Evolutionary conservation across 2,888 invertebrate species (phyloP), one percentile per base, ranked within the genome.

Genomic region (Luffia ferchaultella): DNA sequence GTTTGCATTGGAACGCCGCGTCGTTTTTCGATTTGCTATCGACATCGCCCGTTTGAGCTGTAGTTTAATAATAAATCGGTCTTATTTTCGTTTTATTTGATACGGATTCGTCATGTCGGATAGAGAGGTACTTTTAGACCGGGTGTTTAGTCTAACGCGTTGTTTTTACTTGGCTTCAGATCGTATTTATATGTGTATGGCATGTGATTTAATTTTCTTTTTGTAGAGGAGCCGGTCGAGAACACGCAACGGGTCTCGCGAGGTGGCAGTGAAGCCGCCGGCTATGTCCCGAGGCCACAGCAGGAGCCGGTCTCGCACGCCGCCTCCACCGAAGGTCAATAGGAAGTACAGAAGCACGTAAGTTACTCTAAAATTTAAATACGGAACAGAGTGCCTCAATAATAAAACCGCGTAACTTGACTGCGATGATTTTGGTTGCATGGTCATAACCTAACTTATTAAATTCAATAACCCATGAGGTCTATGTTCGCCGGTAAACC

Each of bases 151-250:
- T 16, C 16, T 17, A 3, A 43, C 16, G 15, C 17, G 46, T 46
- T 17, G 19, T 46, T 17, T 43, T 17, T 16, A n/a, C 17, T 43
- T 43, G 16, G 17, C 17, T 43, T 15, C 3, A 16, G 43, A 17
- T 7, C 12, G 12, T 3, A 12, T 30, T 30, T 30, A 30, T 30
- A 7, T 30, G 30, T 30, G 30, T 43, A 18, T 44, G n/a, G 5
- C 12, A 30, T 30, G 12, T 30, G 16, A 46, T 52, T 40, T 18
- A 12, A 9, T n/a, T 18, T 51, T 61, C 57, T 62, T 59, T 57
- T 79, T 79, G 64, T 76, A 85, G 85, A 79, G 84, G 60, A 85
- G 85, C 68, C 79, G 78, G 51, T 84, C 85, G 56, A 73, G 79
- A 60, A 78, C 82, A 53, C 77, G 84, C 53, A 84, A 84, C 72